Percentiles rank a stretch among this genome's conserved stretches.
Evolutionary conservation across 1,140 invertebrate species (phyloP).

Genomic region (Elymnias hypermnestra): DNA sequence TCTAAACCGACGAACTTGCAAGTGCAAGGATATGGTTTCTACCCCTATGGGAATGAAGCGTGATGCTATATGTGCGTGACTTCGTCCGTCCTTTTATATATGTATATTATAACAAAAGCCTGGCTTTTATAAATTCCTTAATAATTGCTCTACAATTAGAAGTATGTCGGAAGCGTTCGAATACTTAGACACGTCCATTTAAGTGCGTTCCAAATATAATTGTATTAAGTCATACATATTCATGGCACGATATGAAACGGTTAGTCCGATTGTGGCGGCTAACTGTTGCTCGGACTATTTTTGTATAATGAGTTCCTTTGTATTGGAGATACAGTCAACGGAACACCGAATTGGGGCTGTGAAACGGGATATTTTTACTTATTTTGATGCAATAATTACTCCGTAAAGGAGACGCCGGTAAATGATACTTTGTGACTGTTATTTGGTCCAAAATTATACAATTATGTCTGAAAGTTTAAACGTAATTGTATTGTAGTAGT

Average conservation of each 20-base stretch:
- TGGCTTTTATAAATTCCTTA: neutral
- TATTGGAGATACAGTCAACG: neutral
- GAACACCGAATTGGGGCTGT: neutral
- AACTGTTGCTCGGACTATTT: constrained; percentile 1
- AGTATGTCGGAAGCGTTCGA: constrained; percentile 1
- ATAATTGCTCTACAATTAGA: neutral
- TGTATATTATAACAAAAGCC: no score
- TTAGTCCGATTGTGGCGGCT: neutral
- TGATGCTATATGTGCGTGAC: no score
- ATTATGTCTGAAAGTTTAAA: no score
- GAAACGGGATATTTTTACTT: neutral
- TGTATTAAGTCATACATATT: constrained; percentile 6
- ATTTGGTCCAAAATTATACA: no score
- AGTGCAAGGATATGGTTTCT: no score
- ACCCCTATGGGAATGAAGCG: no score
- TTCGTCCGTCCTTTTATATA: no score
- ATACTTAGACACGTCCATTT: neutral
- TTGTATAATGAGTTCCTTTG: neutral
- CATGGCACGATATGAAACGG: constrained; percentile 3
- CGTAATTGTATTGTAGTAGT: no score
- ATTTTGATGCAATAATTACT: neutral
- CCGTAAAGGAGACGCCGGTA: no score
- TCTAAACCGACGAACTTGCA: no score
- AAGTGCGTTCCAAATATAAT: constrained; percentile 1
- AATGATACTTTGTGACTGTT: no score